A percentile compares a stretch with the other conserved stretches of the same genome.
These are phyloP conservation scores for Platysteira castanea DNA, from an alignment of 2,113 vertebrate species.

Conservation along the genomic window DNA sequence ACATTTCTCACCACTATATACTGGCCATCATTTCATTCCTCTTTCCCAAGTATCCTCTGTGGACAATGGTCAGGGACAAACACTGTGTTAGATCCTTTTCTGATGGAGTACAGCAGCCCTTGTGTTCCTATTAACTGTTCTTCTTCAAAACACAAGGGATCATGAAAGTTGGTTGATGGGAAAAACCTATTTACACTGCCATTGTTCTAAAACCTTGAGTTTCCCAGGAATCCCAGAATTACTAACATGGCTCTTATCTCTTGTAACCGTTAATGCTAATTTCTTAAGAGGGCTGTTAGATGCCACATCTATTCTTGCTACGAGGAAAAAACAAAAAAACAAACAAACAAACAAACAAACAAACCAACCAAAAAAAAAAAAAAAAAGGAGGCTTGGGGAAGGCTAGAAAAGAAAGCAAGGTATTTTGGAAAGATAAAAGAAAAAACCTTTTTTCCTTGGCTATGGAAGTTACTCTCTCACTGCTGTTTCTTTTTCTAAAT, in stretches of 20 bases:
- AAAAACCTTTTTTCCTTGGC: neutral
- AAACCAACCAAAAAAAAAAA: neutral
- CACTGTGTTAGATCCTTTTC: neutral
- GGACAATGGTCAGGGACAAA: neutral
- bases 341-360: too few relatives aligned
- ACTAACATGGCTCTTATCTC: neutral
- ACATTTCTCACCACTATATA: neutral
- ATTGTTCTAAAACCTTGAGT: neutral
- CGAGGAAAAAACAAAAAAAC: neutral
- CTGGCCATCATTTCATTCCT: neutral
- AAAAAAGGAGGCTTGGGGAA: neutral
- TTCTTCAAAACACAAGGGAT: neutral
- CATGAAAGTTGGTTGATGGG: neutral
- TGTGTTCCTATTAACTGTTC: neutral
- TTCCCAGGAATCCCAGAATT: neutral
- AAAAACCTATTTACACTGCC: neutral
- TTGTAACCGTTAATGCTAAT: neutral
- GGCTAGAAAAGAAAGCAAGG: neutral
- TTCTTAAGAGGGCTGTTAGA: neutral
- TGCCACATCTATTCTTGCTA: neutral
- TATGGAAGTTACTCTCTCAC: neutral
- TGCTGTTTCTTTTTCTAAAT: neutral
- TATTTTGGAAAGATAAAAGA: neutral
- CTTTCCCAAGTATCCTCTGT: neutral
- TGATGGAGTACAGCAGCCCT: neutral